Evolutionary conservation across 92 coral and sea anemone species (phyloP).

Genomic region (Parazoanthus swiftii): DNA sequence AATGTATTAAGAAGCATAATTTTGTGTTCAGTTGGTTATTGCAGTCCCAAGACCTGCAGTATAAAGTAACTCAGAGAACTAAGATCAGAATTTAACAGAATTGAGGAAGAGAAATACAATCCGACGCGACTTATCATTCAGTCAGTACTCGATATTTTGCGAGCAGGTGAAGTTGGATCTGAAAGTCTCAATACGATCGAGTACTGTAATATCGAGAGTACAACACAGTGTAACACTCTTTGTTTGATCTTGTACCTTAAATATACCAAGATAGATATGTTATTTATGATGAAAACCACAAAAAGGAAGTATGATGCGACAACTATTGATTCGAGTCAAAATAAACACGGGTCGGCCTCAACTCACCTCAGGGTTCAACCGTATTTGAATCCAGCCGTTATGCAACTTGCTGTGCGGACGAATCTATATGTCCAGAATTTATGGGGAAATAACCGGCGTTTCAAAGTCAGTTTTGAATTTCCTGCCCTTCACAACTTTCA

Average conservation of each 20-base stretch:
- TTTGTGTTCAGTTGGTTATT: too few species aligned
- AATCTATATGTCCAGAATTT: too few species aligned
- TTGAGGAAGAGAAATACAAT: too few species aligned
- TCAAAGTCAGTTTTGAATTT: neutral
- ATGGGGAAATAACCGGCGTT: neutral
- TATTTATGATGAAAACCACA: neutral
- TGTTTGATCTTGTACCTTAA: neutral
- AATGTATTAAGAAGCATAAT: too few species aligned
- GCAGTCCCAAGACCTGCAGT: too few species aligned
- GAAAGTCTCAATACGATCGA: neutral
- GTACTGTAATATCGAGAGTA: slow-evolving; percentile 1
- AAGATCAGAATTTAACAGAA: too few species aligned
- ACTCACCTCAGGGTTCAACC: neutral
- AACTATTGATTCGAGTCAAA: neutral
- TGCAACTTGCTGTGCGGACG: neutral
- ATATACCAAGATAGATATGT: too few species aligned
- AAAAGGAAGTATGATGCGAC: neutral
- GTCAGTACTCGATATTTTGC: neutral
- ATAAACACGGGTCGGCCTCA: neutral
- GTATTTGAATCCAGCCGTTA: neutral
- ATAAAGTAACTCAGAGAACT: too few species aligned
- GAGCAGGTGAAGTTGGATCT: neutral
- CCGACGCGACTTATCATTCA: neutral
- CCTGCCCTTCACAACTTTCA: neutral
- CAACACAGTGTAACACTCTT: neutral